A percentile compares a stretch with the other conserved stretches of the same genome.
These are phyloP conservation scores for Astyanax mexicanus DNA, from an alignment of 2,797 vertebrate genomes.

Conservation along the genomic window DNA sequence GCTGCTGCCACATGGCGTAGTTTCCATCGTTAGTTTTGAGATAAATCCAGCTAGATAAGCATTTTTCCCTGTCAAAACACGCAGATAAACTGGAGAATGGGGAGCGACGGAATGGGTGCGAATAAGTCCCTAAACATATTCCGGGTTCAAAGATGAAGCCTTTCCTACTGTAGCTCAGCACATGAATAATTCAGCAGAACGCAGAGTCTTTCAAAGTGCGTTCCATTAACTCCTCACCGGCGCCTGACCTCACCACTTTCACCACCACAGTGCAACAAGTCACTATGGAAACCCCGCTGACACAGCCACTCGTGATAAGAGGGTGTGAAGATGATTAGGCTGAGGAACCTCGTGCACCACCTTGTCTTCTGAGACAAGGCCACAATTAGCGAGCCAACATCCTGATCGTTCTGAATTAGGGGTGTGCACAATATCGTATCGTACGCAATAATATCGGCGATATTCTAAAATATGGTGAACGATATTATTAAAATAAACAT, in stretches of 20 bases:
- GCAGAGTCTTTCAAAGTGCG: conserved; percentile 25
- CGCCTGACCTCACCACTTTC: conserved; percentile 42
- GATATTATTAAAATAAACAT: no score
- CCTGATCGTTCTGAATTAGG: no score
- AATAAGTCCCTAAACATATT: background rate
- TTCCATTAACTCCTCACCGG: conserved; percentile 49
- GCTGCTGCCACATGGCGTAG: no score
- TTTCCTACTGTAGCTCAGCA: conserved; percentile 12
- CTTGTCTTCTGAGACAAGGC: background rate
- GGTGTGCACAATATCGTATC: no score
- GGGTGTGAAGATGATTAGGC: conserved; percentile 15
- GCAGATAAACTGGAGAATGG: background rate
- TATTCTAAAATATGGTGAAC: no score
- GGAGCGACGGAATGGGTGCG: conserved; percentile 3
- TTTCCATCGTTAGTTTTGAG: no score
- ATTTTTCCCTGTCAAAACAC: no score
- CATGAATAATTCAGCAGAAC: conserved; percentile 44
- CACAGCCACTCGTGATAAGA: conserved; percentile 28
- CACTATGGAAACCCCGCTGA: conserved; percentile 51
- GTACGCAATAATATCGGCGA: no score
- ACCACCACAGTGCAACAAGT: conserved; percentile 36
- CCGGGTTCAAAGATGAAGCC: conserved; percentile 15
- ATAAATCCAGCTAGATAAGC: no score
- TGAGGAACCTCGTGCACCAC: conserved; percentile 11
- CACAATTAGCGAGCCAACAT: conserved; percentile 30